phyloP scores from a whole-genome alignment of 1,140 invertebrate species.

The Heliconius melpomene region DNA sequence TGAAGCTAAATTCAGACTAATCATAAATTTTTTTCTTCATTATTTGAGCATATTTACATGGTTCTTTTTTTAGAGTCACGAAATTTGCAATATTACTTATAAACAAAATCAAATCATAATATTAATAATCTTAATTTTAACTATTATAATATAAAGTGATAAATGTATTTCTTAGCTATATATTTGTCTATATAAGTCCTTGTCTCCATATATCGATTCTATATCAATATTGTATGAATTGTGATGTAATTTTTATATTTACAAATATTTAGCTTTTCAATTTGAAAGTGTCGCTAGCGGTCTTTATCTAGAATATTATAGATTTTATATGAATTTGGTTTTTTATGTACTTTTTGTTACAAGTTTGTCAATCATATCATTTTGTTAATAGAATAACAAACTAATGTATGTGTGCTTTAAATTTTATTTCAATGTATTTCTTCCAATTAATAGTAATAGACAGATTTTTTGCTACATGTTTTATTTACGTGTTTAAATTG shows the following conservation, averaged over 20 bases:
- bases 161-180: constrained; percentile 11
- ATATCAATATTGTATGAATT: constrained; percentile 13
- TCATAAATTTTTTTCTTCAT: not conserved
- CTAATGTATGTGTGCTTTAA: not conserved
- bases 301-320: constrained; percentile 1
- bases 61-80: not conserved
- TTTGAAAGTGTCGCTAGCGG: constrained; percentile 6
- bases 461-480: not conserved
- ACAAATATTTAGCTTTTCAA: not conserved
- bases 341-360: not conserved
- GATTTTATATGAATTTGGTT: not conserved
- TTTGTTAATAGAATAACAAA: not conserved
- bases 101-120: not conserved
- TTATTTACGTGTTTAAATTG: not conserved
- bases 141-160: constrained; percentile 6
- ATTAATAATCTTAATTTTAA: not conserved
- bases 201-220: constrained; percentile 7
- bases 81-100: constrained; percentile 1
- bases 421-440: not conserved
- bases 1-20: not conserved
- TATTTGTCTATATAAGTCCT: not conserved
- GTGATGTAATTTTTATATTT: constrained; percentile 14
- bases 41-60: not conserved
- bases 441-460: not conserved
- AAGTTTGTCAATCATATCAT: constrained; percentile 1